phyloP scores from a whole-genome alignment of 1,140 invertebrate genomes.

The Magallana ariakensis region DNA sequence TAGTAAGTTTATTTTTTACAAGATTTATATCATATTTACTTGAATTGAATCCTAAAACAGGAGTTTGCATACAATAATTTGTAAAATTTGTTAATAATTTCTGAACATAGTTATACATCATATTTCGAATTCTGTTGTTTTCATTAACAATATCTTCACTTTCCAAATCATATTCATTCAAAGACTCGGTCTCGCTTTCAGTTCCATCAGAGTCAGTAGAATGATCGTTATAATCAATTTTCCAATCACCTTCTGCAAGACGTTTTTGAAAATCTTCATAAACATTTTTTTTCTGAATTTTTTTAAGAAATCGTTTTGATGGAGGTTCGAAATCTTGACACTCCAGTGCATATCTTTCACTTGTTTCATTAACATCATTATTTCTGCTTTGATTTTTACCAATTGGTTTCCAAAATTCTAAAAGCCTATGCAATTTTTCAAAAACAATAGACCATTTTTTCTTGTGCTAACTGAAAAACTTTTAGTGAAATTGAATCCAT shows the following conservation, averaged over 20 bases:
- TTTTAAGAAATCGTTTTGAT: neutral
- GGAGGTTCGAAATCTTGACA: neutral
- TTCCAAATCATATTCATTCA: no score
- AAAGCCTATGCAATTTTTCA: neutral
- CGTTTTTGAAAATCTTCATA: neutral
- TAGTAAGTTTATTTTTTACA: conserved; percentile 22
- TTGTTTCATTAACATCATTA: conserved; percentile 11
- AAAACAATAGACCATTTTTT: conserved; percentile 30
- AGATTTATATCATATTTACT: conserved; percentile 43
- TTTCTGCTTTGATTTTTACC: neutral
- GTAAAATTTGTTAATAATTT: conserved; percentile 30
- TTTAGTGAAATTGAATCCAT: conserved; percentile 9
- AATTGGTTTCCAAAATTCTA: neutral
- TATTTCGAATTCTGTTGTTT: neutral
- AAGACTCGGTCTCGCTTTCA: no score
- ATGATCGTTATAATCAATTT: no score
- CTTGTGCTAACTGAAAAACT: neutral
- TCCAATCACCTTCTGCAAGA: no score
- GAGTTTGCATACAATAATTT: conserved; percentile 23
- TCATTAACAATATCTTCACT: no score
- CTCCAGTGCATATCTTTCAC: neutral
- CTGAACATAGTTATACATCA: neutral
- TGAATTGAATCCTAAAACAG: conserved; percentile 44
- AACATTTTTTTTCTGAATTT: neutral
- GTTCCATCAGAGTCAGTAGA: no score